Percentiles rank a stretch among this genome's conserved stretches.
These are phyloP conservation scores for Eilema depressum DNA, from an alignment of 2,888 invertebrate species.

Conservation along the genomic window DNA sequence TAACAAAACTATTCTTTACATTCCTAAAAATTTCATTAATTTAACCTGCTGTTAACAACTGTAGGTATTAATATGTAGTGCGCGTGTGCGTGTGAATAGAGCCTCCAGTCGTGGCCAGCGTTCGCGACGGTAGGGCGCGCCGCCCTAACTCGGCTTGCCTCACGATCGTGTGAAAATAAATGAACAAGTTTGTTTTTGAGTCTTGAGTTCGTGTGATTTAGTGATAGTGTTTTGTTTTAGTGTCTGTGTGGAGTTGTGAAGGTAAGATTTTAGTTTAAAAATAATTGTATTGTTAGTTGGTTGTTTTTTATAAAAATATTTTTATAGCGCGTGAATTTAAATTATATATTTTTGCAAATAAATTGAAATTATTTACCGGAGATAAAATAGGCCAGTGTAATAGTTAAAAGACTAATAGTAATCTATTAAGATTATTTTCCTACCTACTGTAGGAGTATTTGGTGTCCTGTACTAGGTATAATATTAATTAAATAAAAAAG, in stretches of 20 bases:
- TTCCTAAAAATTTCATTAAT: not conserved
- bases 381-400: too few relatives aligned
- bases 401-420: too few relatives aligned
- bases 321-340: not conserved
- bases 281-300: not conserved
- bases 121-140: conserved; percentile 36
- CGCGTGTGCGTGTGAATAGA: conserved; percentile 44
- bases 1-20: not conserved
- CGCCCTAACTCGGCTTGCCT: conserved; percentile 27
- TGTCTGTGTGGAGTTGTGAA: conserved; percentile 16
- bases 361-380: not conserved
- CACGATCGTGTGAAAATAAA: conserved; percentile 36
- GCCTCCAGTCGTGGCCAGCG: conserved; percentile 44
- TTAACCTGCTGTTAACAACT: conserved; percentile 5
- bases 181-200: conserved; percentile 37
- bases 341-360: too few relatives aligned
- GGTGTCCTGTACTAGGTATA: too few relatives aligned
- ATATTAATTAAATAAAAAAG: too few relatives aligned
- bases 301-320: not conserved
- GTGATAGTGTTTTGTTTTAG: conserved; percentile 16
- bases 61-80: conserved; percentile 24
- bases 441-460: too few relatives aligned
- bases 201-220: conserved; percentile 19
- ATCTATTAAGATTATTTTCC: too few relatives aligned
- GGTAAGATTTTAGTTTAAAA: not conserved